These are phyloP conservation scores for Chrysomallon squamiferum DNA, from an alignment of 1,140 invertebrate genomes.

Conservation along the genomic window DNA sequence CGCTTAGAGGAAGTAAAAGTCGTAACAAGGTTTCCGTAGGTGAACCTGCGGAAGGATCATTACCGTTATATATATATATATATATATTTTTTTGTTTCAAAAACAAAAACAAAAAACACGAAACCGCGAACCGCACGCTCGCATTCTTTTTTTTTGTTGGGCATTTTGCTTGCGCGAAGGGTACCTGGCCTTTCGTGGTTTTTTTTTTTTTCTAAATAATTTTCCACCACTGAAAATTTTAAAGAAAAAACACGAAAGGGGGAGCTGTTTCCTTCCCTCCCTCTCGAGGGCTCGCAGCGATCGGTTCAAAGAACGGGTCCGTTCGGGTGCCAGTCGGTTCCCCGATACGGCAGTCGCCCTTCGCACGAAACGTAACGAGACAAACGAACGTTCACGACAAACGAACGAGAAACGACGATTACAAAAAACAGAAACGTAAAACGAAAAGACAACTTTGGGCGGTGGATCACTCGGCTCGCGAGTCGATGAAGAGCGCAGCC, in stretches of 20 bases:
- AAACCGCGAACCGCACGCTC: neutral
- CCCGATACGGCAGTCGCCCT: too few species aligned
- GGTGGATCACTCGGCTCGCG: slow-evolving; percentile 78
- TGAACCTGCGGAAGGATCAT: slow-evolving; percentile 89
- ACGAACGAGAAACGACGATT: neutral
- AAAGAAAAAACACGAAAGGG: neutral
- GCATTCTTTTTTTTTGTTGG: neutral
- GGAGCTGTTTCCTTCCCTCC: neutral
- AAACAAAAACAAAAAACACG: neutral
- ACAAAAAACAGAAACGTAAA: neutral
- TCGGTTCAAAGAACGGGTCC: too few species aligned
- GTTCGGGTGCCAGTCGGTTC: too few species aligned
- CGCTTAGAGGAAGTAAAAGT: slow-evolving; percentile 85
- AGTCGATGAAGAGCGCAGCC: slow-evolving; percentile 81
- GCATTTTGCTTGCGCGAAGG: too few species aligned
- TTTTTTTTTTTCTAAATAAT: too few species aligned
- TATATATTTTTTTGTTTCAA: neutral
- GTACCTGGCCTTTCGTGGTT: too few species aligned
- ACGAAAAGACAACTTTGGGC: slow-evolving; percentile 63
- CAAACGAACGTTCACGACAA: too few species aligned
- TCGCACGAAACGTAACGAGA: too few species aligned
- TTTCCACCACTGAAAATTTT: neutral
- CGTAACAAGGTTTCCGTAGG: slow-evolving; percentile 89
- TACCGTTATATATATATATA: slow-evolving; percentile 13
- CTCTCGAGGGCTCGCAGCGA: neutral